phyloP scores from a whole-genome alignment of 2,113 vertebrate species.

The Maccullochella peelii region DNA sequence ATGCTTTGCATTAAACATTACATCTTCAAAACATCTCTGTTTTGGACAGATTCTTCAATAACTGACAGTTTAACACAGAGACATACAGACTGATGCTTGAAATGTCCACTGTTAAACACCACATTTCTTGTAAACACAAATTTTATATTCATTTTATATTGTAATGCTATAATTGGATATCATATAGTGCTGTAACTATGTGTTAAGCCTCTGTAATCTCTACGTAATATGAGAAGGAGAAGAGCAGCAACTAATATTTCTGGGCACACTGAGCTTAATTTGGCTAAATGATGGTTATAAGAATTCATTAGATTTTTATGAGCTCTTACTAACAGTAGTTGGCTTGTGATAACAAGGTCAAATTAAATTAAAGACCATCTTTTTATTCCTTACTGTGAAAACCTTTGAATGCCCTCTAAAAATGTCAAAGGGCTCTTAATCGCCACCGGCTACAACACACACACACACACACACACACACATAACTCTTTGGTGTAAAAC shows the following conservation, averaged over 20 bases:
- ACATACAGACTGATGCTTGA: no score
- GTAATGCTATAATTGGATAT: background rate
- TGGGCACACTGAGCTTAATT: background rate
- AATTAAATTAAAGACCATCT: constrained; percentile 28
- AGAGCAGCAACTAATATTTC: background rate
- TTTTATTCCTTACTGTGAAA: constrained; percentile 20
- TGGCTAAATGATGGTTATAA: constrained; percentile 16
- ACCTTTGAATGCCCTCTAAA: constrained; percentile 33
- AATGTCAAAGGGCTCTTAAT: constrained; percentile 41
- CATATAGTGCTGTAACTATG: no score
- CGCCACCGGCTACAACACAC: constrained; percentile 18
- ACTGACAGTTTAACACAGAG: background rate
- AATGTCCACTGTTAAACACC: background rate
- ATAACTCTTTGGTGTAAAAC: constrained; percentile 33
- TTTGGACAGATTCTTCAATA: background rate
- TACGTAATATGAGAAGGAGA: background rate
- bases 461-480: background rate
- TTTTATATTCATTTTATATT: background rate
- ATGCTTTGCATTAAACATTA: no score
- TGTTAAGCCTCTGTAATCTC: background rate
- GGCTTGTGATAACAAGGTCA: constrained; percentile 45
- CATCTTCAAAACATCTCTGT: no score
- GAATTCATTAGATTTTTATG: constrained; percentile 29
- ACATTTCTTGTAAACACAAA: background rate
- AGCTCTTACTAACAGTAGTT: background rate